Percentiles rank a stretch among this genome's conserved stretches.
These are phyloP conservation scores for Stenolophus ochropezus DNA, from an alignment of 2,888 invertebrate species.

Conservation along the genomic window DNA sequence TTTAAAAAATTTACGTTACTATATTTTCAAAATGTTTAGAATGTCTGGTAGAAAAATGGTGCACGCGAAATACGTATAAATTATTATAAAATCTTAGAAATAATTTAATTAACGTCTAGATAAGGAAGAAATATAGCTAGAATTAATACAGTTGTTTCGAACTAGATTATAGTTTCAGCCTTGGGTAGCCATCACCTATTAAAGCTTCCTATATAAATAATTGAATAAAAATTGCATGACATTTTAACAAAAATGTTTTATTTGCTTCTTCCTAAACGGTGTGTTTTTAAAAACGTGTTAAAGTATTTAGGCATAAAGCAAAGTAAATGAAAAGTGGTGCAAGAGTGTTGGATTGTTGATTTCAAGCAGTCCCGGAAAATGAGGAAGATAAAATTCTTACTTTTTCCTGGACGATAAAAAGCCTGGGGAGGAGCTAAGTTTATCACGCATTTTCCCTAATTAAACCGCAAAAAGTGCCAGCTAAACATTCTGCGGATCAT, in stretches of 20 bases:
- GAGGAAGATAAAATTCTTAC: constrained; percentile 23
- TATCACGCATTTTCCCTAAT: constrained; percentile 40
- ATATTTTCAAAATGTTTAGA: not conserved
- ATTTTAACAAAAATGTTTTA: too few relatives aligned
- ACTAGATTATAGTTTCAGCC: not conserved
- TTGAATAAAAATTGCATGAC: too few relatives aligned
- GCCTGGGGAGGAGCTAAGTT: constrained; percentile 11
- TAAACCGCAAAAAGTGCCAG: constrained; percentile 3
- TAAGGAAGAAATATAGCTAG: not conserved
- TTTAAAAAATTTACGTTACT: not conserved
- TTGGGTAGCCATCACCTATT: too few relatives aligned
- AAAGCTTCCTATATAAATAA: too few relatives aligned
- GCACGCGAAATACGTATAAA: not conserved
- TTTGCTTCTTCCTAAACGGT: too few relatives aligned
- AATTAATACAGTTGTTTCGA: not conserved
- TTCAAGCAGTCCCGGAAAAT: constrained; percentile 5
- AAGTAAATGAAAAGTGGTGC: not conserved
- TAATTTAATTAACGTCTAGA: not conserved
- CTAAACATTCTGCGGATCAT: constrained; percentile 10
- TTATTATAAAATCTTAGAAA: not conserved
- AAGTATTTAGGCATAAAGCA: not conserved
- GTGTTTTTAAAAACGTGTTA: not conserved
- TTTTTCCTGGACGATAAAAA: constrained; percentile 24
- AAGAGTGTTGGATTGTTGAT: constrained; percentile 1
- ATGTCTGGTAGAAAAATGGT: not conserved